Base-by-base conservation (phyloP, 2,888 invertebrate genomes). In the Allolobophora icterica region DNA sequence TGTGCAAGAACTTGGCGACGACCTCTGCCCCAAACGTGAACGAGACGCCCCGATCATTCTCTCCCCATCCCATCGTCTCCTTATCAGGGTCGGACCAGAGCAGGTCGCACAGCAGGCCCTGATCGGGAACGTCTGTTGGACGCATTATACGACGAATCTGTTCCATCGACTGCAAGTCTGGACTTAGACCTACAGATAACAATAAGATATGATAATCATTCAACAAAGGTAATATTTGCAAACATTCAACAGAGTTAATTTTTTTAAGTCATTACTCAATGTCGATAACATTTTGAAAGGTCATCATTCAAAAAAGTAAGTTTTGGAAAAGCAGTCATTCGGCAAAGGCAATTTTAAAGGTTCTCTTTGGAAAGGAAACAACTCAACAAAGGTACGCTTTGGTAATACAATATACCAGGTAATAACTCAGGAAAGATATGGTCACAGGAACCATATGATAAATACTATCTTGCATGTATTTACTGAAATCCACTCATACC, bases 21-120 rank as follows among this genome's bases (percentile, higher is more conserved):
- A 99, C 98, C 97, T 99, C 99, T 90, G 98, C 98, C 94, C 99
- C 99, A 96, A 99, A 99, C 45, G 99, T 99, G 96, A 99, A 99
- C 95, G 98, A 99, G 93, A 99, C 99, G 91, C 99, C 99, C 95
- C 99, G 97, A 96, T 99, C 99, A 95, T 99, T 99, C 96, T 99
- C 99, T 91, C 99, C 99, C 99, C 99, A 99, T 42, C 99, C 99
- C 97, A 98, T 98, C 92, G 99, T 99, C 93, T 96, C 96, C 94
- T 96, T 96, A 94, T 96, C 96, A 4, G 96, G 96, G 93, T 96
- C 96, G 38, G 96, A 96, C 96, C 96, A 96, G 91, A 96, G 94
- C 84, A 96, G 94, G 94, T 96, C 96, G 93, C 96, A 96, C 38
- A 96, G 94, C 83, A 96, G 93, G 45, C 93, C 93, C 91, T 96